These are phyloP conservation scores for Aphidoletes aphidimyza DNA, from an alignment of 2,888 invertebrate species.

Conservation along the genomic window DNA sequence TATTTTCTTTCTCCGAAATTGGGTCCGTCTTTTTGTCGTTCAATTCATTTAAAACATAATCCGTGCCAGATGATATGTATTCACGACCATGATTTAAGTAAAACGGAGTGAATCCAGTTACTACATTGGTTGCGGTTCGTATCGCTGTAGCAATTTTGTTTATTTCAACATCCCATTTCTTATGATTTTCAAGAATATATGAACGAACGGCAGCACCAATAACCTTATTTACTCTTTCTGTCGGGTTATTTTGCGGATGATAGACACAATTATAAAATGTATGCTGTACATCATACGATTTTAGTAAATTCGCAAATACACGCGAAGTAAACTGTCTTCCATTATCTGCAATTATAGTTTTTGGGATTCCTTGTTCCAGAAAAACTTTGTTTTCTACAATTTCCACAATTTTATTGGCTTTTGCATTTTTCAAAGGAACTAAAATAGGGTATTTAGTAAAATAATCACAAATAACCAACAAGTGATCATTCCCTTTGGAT, in stretches of 20 bases:
- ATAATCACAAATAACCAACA: not conserved
- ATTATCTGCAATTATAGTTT: conserved; percentile 45
- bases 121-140: conserved; percentile 59
- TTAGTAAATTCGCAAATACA: not conserved
- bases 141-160: conserved; percentile 59
- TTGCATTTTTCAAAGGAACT: conserved; percentile 25
- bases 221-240: conserved; percentile 60
- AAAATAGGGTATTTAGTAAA: conserved; percentile 50
- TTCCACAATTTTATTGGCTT: not conserved
- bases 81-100: too few relatives aligned
- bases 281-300: not conserved
- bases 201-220: conserved; percentile 60
- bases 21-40: too few relatives aligned
- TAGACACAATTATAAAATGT: conserved; percentile 56
- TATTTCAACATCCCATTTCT: conserved; percentile 59
- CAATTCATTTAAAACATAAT: too few relatives aligned
- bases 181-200: conserved; percentile 58
- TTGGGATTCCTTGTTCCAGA: not conserved
- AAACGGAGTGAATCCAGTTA: conserved; percentile 57
- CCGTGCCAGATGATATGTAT: too few relatives aligned
- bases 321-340: conserved; percentile 41
- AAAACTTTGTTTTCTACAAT: not conserved
- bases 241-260: conserved; percentile 61
- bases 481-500: not conserved
- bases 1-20: too few relatives aligned